Evolutionary conservation across 2,797 vertebrate species (phyloP).

Genomic region (Craterocephalus amniculus): DNA sequence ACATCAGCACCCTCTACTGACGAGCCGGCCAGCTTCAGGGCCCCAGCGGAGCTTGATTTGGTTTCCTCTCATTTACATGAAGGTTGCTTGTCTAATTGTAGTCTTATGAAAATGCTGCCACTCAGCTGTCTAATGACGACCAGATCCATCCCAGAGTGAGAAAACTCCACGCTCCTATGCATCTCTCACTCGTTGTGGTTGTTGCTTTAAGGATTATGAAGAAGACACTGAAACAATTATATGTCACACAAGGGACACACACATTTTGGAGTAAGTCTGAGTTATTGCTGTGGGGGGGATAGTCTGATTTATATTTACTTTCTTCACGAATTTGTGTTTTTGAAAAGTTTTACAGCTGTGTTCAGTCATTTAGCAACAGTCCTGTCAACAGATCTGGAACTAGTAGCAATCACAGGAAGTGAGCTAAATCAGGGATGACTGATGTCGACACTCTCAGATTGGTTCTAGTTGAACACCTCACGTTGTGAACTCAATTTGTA

Average conservation of each 20-base stretch:
- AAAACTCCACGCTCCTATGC: slow-evolving; percentile 25
- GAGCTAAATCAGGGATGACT: slow-evolving; percentile 3
- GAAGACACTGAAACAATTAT: slow-evolving; percentile 21
- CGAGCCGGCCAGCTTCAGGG: slow-evolving; percentile 59
- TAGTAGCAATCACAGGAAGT: slow-evolving; percentile 2
- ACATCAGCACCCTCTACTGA: slow-evolving; percentile 95
- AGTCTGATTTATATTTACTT: not conserved
- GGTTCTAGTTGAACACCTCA: not conserved
- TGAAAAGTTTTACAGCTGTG: not conserved
- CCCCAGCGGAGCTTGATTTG: slow-evolving; percentile 52
- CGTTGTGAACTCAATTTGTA: not conserved
- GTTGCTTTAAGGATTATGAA: slow-evolving; percentile 19
- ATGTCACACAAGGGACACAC: slow-evolving; percentile 14
- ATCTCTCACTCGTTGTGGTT: slow-evolving; percentile 31
- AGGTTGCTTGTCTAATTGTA: slow-evolving; percentile 61
- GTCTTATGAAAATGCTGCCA: slow-evolving; percentile 55
- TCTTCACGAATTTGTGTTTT: not conserved
- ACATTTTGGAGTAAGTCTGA: not conserved
- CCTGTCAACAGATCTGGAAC: slow-evolving; percentile 3
- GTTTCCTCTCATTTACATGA: slow-evolving; percentile 59
- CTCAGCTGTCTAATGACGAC: slow-evolving; percentile 53
- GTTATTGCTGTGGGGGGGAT: not conserved
- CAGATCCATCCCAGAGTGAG: slow-evolving; percentile 39
- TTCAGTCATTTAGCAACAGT: slow-evolving; percentile 7
- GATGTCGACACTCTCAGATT: not conserved